phyloP scores from a whole-genome alignment of 2,888 invertebrate genomes.

The Gortyna flavago region DNA sequence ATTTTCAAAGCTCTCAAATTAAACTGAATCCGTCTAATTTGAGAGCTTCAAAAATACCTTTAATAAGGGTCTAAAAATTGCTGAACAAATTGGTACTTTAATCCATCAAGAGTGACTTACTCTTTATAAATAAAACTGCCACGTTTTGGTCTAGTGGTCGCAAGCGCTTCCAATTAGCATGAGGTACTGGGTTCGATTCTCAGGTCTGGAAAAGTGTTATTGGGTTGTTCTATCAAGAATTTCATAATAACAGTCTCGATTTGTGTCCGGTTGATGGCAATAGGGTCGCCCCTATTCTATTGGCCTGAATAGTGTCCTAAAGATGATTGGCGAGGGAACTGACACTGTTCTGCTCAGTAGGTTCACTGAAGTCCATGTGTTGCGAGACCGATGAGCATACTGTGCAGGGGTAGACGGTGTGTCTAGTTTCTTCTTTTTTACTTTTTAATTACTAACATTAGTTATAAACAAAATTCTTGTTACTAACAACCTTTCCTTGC shows the following conservation, averaged over 20 bases:
- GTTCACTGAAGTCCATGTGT: no score
- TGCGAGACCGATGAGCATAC: no score
- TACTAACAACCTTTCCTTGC: no score
- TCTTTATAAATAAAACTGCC: not conserved
- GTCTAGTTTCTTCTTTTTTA: no score
- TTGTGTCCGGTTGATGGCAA: not conserved
- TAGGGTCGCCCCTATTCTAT: not conserved
- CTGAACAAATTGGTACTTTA: constrained; percentile 15
- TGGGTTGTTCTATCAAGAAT: not conserved
- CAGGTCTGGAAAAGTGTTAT: not conserved
- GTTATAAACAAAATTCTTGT: no score
- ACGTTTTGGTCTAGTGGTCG: not conserved
- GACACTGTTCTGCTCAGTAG: no score
- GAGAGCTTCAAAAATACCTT: not conserved
- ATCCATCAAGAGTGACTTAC: constrained; percentile 8
- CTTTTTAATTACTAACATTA: no score
- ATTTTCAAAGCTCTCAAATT: constrained; percentile 28
- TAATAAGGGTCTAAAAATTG: constrained; percentile 13
- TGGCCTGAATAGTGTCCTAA: no score
- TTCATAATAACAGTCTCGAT: not conserved
- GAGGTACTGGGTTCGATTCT: not conserved
- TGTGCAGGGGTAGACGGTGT: no score
- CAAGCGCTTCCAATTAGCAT: not conserved
- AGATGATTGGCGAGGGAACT: no score
- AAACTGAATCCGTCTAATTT: not conserved